Evolutionary conservation across 2,888 invertebrate species (phyloP), one percentile per base, ranked within the genome.

Genomic region (Apodemia hepburni): DNA sequence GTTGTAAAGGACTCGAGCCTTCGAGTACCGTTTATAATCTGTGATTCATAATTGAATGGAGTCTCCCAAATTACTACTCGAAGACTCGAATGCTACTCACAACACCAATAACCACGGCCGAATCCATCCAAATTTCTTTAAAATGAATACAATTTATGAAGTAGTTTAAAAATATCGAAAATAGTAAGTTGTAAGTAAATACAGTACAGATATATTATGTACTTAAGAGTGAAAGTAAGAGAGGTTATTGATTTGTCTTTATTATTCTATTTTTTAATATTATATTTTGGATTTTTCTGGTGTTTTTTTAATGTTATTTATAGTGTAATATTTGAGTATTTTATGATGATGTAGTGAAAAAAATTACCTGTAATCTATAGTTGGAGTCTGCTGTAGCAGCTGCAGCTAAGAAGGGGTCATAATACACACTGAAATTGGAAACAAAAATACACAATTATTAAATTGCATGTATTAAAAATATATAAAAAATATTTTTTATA

Each of bases 361-460:
- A 15, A 58, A 67, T 94, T 93, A 97, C 97, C 96, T 97, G 97
- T 79, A 97, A 93, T 93, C 97, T 96, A 92, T 97, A 97, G 93
- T 96, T 96, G 72, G 96, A 96, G 92, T 97, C 97, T 78, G 96
- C 95, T 75, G 93, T 92, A 71, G 96, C 96, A 70, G 97, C 97
- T 73, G 97, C 97, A 73, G 97, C 97, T 93, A 98, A 93, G 94
- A 98, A 97, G 78, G 97, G 98, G 93, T 98, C 98, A 93, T 98
- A 98, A 94, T 98, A 98, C 74, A 98, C 96, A 92, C 98, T 97
- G 92, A 90, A 94, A 92, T 84, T 64, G 47, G 9, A 61, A 59
- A 57, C 66, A 66, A 63, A 60, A 47, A 65, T 47, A 57, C 51
- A 65, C 11, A 35, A 51, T 62, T 51, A 62, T 17, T 61, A 49